phyloP scores from a whole-genome alignment of 2,797 vertebrate species.

The Chromis chromis region DNA sequence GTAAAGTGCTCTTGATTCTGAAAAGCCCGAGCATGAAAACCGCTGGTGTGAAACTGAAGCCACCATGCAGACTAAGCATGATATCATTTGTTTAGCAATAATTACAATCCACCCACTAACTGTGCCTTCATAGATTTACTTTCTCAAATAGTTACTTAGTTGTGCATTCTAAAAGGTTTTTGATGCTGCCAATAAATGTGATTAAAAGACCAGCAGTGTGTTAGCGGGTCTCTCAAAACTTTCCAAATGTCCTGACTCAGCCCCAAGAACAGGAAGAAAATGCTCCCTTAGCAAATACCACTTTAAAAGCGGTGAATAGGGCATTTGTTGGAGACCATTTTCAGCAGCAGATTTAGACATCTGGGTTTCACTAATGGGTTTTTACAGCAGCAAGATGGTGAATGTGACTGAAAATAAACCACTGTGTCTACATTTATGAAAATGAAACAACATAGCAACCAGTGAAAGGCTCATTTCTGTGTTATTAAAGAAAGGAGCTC shows the following conservation, averaged over 20 bases:
- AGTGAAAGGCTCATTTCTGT: conserved; percentile 1
- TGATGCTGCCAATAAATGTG: neutral
- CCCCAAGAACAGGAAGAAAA: neutral
- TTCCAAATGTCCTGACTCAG: neutral
- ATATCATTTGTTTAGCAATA: conserved; percentile 31
- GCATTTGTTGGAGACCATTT: neutral
- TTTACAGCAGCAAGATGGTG: conserved; percentile 7
- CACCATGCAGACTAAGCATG: neutral
- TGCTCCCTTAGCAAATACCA: neutral
- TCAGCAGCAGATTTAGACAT: conserved; percentile 9
- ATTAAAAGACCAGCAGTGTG: neutral
- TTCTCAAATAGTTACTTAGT: conserved; percentile 9
- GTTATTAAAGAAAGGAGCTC: conserved; percentile 1
- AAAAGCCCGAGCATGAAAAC: neutral
- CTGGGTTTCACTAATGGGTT: conserved; percentile 11
- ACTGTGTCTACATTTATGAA: neutral
- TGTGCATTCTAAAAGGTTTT: conserved; percentile 17
- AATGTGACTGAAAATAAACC: conserved; percentile 8
- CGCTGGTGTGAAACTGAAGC: conserved; percentile 9
- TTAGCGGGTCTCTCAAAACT: neutral
- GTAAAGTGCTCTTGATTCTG: conserved; percentile 2
- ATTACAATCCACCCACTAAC: conserved; percentile 15
- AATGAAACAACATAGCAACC: conserved; percentile 2
- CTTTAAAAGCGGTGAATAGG: neutral
- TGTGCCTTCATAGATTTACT: neutral